Conservation (phyloP, 1,140 invertebrate genomes). For the Lepidurus arcticus region DNA sequence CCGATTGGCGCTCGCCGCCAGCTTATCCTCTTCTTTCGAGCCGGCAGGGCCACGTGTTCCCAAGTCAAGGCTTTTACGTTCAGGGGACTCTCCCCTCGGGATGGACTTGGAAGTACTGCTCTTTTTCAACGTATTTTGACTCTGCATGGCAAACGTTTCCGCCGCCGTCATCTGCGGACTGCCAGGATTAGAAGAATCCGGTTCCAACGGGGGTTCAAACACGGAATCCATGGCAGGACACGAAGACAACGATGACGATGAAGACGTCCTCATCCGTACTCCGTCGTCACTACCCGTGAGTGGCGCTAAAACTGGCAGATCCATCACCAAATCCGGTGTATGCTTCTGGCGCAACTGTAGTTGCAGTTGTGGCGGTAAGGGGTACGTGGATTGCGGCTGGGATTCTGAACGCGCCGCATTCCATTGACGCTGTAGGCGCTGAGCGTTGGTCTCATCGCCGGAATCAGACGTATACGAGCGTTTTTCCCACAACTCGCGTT, state of each 20-base stretch:
- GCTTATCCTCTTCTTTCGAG: slow-evolving; percentile 25
- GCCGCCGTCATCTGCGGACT: slow-evolving; percentile 64
- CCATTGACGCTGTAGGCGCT: slow-evolving; percentile 32
- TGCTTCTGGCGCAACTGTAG: slow-evolving; percentile 52
- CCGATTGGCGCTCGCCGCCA: background rate
- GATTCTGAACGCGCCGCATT: slow-evolving; percentile 24
- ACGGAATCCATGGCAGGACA: slow-evolving; percentile 34
- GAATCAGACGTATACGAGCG: slow-evolving; percentile 48
- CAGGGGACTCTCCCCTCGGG: slow-evolving; percentile 35
- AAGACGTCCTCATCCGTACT: slow-evolving; percentile 43
- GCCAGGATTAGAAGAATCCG: slow-evolving; percentile 32
- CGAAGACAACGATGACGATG: slow-evolving; percentile 34
- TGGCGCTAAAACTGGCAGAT: slow-evolving; percentile 57
- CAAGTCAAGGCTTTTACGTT: slow-evolving; percentile 40
- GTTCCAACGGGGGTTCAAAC: slow-evolving; percentile 32
- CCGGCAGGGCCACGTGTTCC: background rate
- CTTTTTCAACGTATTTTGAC: slow-evolving; percentile 76
- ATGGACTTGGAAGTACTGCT: slow-evolving; percentile 47
- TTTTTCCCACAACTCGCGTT: slow-evolving; percentile 57
- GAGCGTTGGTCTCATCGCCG: slow-evolving; percentile 36
- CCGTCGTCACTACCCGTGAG: slow-evolving; percentile 46
- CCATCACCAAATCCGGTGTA: slow-evolving; percentile 83
- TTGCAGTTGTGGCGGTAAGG: background rate
- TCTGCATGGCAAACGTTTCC: slow-evolving; percentile 67
- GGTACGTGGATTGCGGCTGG: slow-evolving; percentile 21